Evolutionary conservation across 2,888 invertebrate species (phyloP).

Genomic region (Rhamnusium bicolor): DNA sequence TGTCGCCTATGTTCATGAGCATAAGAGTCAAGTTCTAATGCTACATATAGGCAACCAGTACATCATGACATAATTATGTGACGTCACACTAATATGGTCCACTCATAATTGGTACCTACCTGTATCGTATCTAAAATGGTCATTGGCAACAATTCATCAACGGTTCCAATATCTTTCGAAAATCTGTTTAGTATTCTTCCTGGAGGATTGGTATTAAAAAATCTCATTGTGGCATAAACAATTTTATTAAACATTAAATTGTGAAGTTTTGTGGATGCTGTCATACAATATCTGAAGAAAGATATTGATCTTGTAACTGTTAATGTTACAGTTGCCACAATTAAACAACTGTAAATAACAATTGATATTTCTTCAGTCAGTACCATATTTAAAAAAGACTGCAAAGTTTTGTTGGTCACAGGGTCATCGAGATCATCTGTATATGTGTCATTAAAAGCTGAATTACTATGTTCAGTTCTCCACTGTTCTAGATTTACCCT

Average conservation of each 20-base stretch:
- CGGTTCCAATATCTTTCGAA: slow-evolving; percentile 79
- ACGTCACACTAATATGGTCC: too few species aligned
- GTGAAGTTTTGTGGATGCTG: slow-evolving; percentile 74
- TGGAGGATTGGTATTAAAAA: slow-evolving; percentile 80
- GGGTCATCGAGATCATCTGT: not conserved
- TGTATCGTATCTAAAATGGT: slow-evolving; percentile 72
- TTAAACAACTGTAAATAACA: slow-evolving; percentile 61
- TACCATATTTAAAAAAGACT: not conserved
- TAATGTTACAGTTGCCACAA: slow-evolving; percentile 64
- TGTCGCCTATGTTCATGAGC: too few species aligned
- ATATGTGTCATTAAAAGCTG: not conserved
- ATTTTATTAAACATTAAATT: slow-evolving; percentile 72
- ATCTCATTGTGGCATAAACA: slow-evolving; percentile 76
- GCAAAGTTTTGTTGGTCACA: not conserved
- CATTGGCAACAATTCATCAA: slow-evolving; percentile 73
- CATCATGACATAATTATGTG: too few species aligned
- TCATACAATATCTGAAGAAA: slow-evolving; percentile 73
- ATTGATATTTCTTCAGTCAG: slow-evolving; percentile 60
- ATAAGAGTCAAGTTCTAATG: too few species aligned
- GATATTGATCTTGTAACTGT: slow-evolving; percentile 70
- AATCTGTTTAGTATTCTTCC: slow-evolving; percentile 79
- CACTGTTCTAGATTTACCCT: slow-evolving; percentile 16
- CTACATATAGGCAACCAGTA: too few species aligned
- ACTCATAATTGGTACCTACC: too few species aligned
- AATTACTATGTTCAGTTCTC: not conserved